Evolutionary conservation across 2,888 invertebrate genomes (phyloP), one percentile per base, ranked within the genome.

Genomic region (Andricus quercusramuli): DNA sequence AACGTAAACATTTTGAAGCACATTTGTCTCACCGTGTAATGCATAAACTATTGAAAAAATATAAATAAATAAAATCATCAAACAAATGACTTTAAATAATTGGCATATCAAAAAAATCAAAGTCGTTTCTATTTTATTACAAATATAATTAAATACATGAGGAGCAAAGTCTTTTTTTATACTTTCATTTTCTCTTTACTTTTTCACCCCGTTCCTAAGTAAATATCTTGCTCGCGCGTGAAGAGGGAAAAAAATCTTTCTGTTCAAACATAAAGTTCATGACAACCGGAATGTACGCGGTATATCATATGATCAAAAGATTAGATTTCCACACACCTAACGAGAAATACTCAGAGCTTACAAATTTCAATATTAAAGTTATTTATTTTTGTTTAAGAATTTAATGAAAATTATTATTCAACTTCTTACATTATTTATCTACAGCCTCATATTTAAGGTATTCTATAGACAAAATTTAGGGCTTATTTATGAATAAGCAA

Each of bases 221-320:
- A 68, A 68, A 68, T 22, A 68, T 56, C 25, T 22, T 44, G 3
- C 44, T 13, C 44, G 15, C 44, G 6, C 25, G 15, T 44, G 67
- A 13, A 41, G 22, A 44, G 6, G 37, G 41, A 67, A 37, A 41
- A 67, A 67, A 68, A n/a, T 47, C 15, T 67, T 13, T 68, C 68
- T 68, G 13, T 22, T 25, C 15, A 68, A 68, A 47, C 44, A 68
- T 17, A 68, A 68, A 68, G 22, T 68, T 68, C 68, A 25, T 68
- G 44, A 15, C 44, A 25, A 3, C 22, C 3, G 25, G 15, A 47
- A 68, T 68, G 25, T 44, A 15, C 68, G 68, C 25, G 68, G 68
- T 44, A 47, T 68, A 68, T 68, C 68, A 68, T 15, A 22, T 22
- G 8, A 68, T 47, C 68, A 68, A 68, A 44, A 68, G 68, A 68